Evolutionary conservation across 30 jellyfish, hydroid and myxozoan species (phyloP).

Genomic region (Hydractinia echinata): DNA sequence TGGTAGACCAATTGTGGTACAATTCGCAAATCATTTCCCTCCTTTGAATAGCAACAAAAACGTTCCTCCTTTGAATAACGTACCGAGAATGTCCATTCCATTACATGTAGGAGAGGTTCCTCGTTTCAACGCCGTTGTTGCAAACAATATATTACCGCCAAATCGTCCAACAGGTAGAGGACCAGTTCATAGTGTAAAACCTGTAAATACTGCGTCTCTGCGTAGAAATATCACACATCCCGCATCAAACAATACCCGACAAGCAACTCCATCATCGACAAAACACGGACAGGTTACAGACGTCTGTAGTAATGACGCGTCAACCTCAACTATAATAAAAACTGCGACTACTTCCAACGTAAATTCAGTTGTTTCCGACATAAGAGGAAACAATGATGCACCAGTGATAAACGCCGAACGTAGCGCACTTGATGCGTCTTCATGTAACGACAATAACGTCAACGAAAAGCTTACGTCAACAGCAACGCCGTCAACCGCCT

Average conservation of each 20-base stretch:
- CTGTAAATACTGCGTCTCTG: background rate
- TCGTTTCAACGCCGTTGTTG: background rate
- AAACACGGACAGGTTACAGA: background rate
- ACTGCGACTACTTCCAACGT: background rate
- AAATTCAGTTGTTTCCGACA: background rate
- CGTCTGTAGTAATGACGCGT: background rate
- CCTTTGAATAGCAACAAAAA: background rate
- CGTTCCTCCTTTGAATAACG: background rate
- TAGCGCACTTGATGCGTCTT: too few species aligned
- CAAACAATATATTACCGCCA: background rate
- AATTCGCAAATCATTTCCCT: slow-evolving; percentile 2
- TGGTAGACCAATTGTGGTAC: slow-evolving; percentile 12
- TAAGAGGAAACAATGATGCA: background rate
- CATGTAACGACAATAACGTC: background rate
- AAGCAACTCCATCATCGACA: background rate
- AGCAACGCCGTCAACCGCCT: slow-evolving; percentile 2
- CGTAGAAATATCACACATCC: background rate
- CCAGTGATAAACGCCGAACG: background rate
- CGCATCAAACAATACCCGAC: background rate
- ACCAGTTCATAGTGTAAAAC: background rate
- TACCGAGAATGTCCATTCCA: background rate
- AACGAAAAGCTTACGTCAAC: background rate
- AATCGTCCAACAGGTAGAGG: background rate
- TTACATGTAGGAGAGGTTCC: background rate
- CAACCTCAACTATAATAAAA: background rate